Evolutionary conservation across 2,797 vertebrate species (phyloP), one percentile per base, ranked within the genome.

Genomic region (Nyctibius grandis): DNA sequence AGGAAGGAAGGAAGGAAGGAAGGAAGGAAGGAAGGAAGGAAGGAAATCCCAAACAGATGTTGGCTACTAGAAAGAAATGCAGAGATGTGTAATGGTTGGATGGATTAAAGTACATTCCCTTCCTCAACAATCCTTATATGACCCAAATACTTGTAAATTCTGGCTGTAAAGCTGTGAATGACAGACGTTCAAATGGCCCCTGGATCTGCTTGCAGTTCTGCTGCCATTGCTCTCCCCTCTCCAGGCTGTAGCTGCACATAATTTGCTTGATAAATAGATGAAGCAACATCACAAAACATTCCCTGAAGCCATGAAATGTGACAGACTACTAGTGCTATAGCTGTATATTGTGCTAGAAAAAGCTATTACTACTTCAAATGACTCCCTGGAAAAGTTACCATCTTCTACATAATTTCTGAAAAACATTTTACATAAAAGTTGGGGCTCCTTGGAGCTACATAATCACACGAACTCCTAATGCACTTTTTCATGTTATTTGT

Each of bases 211-310:
- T 67, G 54, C 45, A 88, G 38, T 94, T 81, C 67, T 79, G 70
- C 72, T 94, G 83, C 70, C 42, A 29, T 33, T 77, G 54, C 63
- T 72, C 40, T 93, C 36, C 34, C 44, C 42, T 81, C 73, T 87
- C 67, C 51, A 44, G 36, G 51, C 60, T 93, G 69, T 25, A 95
- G 67, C 54, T 92, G 75, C 72, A 51, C 8, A n/a, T 50, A 79
- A 70, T 90, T 91, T 89, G 44, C 70, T 78, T 89, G 56, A 95
- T 91, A 94, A 94, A 94, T 7, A 93, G 44, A 93, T 54, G 80
- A 81, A 90, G 67, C 48, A 89, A 85, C 70, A 87, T 76, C 77
- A 67, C 51, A 90, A 89, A 96, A 95, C 67, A 76, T n/a, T 75
- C 67, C 76, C 70, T 81, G 73, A 94, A 94, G 89, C 61, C 6